These are phyloP conservation scores for Sympetrum striolatum DNA, from an alignment of 2,888 invertebrate genomes.

Conservation along the genomic window DNA sequence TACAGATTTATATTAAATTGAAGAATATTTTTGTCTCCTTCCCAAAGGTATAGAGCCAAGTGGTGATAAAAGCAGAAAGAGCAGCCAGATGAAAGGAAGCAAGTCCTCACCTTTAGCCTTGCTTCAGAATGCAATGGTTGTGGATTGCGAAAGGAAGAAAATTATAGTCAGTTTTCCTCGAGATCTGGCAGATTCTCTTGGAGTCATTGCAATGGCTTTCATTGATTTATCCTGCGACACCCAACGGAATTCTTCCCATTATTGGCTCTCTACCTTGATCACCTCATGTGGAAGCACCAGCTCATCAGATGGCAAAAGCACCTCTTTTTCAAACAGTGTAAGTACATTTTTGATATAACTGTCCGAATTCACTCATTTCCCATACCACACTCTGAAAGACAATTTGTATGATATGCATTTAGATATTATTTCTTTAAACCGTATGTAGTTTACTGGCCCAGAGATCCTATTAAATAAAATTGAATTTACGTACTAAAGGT, in stretches of 20 bases:
- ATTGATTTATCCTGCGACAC: conserved; percentile 51
- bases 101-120: conserved; percentile 36
- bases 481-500: too few species aligned
- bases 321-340: conserved; percentile 54
- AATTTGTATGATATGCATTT: too few species aligned
- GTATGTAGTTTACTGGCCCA: too few species aligned
- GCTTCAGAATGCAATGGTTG: conserved; percentile 49
- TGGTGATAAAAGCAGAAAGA: not conserved
- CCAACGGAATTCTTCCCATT: conserved; percentile 54
- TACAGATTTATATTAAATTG: too few species aligned
- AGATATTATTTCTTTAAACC: too few species aligned
- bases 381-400: too few species aligned
- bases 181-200: conserved; percentile 51
- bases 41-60: conserved; percentile 4
- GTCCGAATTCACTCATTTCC: too few species aligned
- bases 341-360: conserved; percentile 46
- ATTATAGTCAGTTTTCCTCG: conserved; percentile 51
- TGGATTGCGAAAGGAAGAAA: conserved; percentile 50
- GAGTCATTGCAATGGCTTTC: conserved; percentile 50
- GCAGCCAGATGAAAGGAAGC: not conserved
- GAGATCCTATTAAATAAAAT: too few species aligned
- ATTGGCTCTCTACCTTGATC: conserved; percentile 53
- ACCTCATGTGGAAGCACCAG: conserved; percentile 54
- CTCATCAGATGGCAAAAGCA: conserved; percentile 51
- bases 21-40: not conserved